phyloP scores from a whole-genome alignment of 2,797 vertebrate genomes.

The Tympanoctomys barrerae region DNA sequence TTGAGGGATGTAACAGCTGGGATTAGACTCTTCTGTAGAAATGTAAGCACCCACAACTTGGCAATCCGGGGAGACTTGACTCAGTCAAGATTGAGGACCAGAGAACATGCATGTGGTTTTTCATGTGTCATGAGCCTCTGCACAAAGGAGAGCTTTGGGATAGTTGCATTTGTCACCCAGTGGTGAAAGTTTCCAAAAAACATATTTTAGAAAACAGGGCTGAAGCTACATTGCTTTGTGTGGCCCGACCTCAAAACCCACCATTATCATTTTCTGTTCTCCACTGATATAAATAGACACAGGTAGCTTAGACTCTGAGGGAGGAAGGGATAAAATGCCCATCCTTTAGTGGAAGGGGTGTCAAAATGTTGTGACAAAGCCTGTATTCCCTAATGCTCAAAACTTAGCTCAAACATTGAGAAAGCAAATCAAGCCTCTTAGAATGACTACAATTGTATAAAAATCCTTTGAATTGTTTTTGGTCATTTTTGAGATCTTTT shows the following conservation, averaged over 20 bases:
- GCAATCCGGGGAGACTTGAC: not conserved
- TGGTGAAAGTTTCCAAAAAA: not conserved
- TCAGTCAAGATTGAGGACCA: not conserved
- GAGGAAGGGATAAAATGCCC: not conserved
- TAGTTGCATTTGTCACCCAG: not conserved
- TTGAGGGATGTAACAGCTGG: not conserved
- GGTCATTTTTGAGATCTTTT: not conserved
- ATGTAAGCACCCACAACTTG: not conserved
- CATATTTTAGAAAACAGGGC: not conserved
- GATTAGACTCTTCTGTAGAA: not conserved
- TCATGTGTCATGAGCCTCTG: not conserved
- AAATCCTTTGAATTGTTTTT: not conserved
- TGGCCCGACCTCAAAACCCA: not conserved
- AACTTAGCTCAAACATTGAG: not conserved
- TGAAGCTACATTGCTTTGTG: not conserved
- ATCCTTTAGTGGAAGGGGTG: not conserved
- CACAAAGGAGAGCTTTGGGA: not conserved
- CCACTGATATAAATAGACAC: not conserved
- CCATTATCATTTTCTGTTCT: not conserved
- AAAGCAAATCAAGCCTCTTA: not conserved
- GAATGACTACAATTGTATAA: not conserved
- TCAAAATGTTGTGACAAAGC: not conserved
- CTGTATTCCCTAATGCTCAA: not conserved
- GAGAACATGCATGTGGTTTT: not conserved
- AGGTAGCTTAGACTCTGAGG: not conserved